Conservation (phyloP, 2,113 vertebrate species). For the Bostrychus sinensis region DNA sequence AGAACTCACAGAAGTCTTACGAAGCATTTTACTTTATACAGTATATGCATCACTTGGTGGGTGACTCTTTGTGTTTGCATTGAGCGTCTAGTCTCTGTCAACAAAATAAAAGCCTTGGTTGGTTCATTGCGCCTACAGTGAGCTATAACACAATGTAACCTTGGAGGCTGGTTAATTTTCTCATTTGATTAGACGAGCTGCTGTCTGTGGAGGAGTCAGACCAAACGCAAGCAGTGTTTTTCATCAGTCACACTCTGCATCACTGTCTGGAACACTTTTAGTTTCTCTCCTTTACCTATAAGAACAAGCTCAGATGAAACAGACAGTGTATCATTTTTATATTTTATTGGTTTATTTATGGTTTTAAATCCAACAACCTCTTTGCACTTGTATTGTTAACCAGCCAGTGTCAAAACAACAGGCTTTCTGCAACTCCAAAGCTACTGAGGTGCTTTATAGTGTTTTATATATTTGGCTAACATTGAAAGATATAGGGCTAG, state of each 20-base stretch:
- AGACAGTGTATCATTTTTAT: no score
- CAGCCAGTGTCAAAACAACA: no score
- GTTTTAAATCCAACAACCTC: no score
- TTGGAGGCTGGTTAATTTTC: slow-evolving; percentile 6
- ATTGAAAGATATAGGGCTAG: no score
- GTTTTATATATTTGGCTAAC: no score
- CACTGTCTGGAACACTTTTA: background rate
- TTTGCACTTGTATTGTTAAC: no score
- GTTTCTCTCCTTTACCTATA: background rate
- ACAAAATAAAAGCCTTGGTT: slow-evolving; percentile 29
- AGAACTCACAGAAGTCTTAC: slow-evolving; percentile 44
- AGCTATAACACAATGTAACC: slow-evolving; percentile 8
- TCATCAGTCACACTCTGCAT: background rate
- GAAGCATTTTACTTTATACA: slow-evolving; percentile 33
- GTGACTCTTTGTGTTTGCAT: slow-evolving; percentile 22
- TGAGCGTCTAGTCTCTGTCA: slow-evolving; percentile 12
- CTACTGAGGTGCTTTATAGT: no score
- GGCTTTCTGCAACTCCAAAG: no score
- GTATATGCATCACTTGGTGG: slow-evolving; percentile 23
- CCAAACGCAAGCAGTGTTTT: slow-evolving; percentile 9
- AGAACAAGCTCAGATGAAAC: background rate
- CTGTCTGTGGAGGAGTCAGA: background rate
- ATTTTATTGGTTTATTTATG: no score
- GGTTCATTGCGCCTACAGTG: slow-evolving; percentile 13
- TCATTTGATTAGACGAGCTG: background rate